These are phyloP conservation scores for Rapana venosa DNA, from an alignment of 2,888 invertebrate genomes.

Conservation along the genomic window DNA sequence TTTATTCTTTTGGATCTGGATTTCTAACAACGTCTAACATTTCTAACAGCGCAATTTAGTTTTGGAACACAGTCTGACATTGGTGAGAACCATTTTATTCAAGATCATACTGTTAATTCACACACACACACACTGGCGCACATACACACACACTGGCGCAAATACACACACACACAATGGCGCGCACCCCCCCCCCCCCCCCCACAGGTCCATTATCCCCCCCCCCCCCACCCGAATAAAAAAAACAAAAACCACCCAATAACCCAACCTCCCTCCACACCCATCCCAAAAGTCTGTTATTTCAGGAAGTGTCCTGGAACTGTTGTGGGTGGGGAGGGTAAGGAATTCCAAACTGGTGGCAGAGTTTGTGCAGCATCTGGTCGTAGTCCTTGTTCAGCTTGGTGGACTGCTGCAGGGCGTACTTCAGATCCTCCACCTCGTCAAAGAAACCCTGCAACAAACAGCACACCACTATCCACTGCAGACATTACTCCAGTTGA, in stretches of 20 bases:
- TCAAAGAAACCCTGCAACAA: slow-evolving; percentile 73
- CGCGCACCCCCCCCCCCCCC: neutral
- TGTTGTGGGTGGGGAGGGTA: slow-evolving; percentile 66
- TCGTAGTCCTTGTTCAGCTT: slow-evolving; percentile 71
- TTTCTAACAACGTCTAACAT: too few species aligned
- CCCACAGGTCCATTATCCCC: neutral
- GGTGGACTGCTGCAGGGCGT: slow-evolving; percentile 69
- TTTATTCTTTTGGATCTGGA: too few species aligned
- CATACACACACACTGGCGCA: neutral
- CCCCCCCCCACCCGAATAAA: neutral
- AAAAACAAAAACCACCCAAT: neutral
- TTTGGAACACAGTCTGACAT: neutral
- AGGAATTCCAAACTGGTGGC: slow-evolving; percentile 67
- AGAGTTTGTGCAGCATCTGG: slow-evolving; percentile 65
- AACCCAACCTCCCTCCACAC: neutral
- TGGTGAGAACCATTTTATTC: neutral
- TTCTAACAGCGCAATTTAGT: too few species aligned
- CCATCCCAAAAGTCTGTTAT: neutral
- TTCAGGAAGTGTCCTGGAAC: slow-evolving; percentile 33
- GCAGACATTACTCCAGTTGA: neutral
- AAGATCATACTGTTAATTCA: too few species aligned
- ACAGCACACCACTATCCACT: neutral
- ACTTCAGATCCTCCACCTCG: slow-evolving; percentile 74
- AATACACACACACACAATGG: neutral
- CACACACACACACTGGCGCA: neutral